Conservation (phyloP, 37 sponge, comb jelly and placozoan species). For the Corticium candelabrum region DNA sequence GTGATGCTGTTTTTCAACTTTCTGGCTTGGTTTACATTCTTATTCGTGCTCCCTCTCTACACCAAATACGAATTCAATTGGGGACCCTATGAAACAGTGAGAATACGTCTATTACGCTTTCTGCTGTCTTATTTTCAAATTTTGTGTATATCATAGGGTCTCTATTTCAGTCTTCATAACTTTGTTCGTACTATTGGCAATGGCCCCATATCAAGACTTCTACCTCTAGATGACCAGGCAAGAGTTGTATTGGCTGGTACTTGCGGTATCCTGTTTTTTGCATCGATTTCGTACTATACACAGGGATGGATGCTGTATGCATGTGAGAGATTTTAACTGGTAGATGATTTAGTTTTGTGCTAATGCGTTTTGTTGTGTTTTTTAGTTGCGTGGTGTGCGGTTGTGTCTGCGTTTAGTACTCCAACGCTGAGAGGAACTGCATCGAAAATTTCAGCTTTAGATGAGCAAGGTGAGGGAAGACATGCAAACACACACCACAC, state of each 20-base stretch:
- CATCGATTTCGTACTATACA: not conserved
- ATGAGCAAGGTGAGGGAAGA: not conserved
- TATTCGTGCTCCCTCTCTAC: not conserved
- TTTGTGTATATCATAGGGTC: not conserved
- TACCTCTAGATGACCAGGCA: not conserved
- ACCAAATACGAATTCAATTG: not conserved
- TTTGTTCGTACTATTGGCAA: not conserved
- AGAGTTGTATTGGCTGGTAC: not conserved
- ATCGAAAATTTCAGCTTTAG: not conserved
- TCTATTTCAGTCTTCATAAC: not conserved
- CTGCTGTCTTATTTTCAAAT: not conserved
- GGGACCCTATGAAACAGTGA: constrained; percentile 2
- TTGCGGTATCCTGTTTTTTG: not conserved
- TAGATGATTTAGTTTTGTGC: not conserved
- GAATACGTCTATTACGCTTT: no score
- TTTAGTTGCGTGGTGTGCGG: not conserved
- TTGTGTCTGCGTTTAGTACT: not conserved
- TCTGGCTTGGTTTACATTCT: not conserved
- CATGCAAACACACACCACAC: no score
- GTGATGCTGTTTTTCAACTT: not conserved
- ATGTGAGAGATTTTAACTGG: not conserved
- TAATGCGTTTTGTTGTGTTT: not conserved
- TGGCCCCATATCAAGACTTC: not conserved
- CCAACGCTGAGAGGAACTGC: not conserved
- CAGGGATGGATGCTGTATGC: not conserved